A percentile compares a stretch with the other conserved stretches of the same genome.
Conservation (phyloP, 2,113 vertebrate species). For the Centropus unirufus region DNA sequence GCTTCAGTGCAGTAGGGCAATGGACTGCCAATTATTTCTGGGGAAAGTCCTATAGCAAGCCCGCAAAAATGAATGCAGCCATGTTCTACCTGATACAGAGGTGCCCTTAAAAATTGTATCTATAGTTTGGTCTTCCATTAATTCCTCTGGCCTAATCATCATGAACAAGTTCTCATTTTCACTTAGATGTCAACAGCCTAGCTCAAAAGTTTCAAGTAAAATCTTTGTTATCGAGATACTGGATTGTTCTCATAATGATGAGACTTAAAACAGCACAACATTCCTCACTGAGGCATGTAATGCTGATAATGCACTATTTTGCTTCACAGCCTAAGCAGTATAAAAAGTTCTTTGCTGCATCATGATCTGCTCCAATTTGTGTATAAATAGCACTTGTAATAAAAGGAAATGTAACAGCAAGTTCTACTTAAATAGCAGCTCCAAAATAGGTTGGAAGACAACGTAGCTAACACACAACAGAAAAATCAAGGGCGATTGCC, state of each 20-base stretch:
- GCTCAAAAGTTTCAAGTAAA: conserved; percentile 19
- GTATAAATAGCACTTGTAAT: neutral
- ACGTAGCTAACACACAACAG: neutral
- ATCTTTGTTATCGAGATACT: neutral
- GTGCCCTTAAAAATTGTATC: neutral
- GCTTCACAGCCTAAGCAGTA: neutral
- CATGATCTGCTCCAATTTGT: conserved; percentile 12
- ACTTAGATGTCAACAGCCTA: conserved; percentile 15
- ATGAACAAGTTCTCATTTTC: conserved; percentile 37
- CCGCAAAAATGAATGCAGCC: neutral
- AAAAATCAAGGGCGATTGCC: neutral
- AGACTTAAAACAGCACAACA: neutral
- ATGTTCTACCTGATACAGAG: neutral
- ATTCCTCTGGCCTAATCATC: conserved; percentile 33
- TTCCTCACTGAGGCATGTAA: conserved; percentile 2
- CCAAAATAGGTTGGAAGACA: neutral
- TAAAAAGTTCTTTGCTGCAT: conserved; percentile 42
- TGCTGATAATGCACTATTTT: conserved; percentile 41
- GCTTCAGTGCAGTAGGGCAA: conserved; percentile 9
- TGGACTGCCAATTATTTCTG: conserved; percentile 31
- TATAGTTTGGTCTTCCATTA: conserved; percentile 8
- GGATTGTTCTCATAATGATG: neutral
- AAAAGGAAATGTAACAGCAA: conserved; percentile 28
- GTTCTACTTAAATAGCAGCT: conserved; percentile 9
- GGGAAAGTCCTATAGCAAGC: conserved; percentile 1